Evolutionary conservation across 1,140 invertebrate genomes (phyloP), one percentile per base, ranked within the genome.

Genomic region (Philotrypesis tridentata): DNA sequence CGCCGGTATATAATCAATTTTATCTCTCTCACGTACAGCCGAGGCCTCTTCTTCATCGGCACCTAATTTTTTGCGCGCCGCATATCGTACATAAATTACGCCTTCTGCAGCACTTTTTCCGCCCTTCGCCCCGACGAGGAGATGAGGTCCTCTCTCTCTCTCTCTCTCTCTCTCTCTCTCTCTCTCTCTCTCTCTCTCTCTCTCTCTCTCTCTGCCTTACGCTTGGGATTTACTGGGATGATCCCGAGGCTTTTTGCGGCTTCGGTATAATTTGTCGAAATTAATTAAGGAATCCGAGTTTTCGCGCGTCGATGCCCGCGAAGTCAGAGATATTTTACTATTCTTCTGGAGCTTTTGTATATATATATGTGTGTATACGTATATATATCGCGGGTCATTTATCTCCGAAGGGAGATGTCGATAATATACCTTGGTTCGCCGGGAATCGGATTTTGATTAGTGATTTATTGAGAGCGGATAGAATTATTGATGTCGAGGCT

Each of bases 401-500:
- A 60, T 73, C 25, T 73, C 29, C 71, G 23, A 60, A 14, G 71
- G 43, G 17, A 27, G 55, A 55, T 37, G 67, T 71, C 67, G 67
- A 79, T 71, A 61, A 79, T 71, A 40, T 63, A 8, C 48, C 33
- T 63, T 12, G 29, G 73, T 63, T 61, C 12, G 37, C 25, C 9
- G 70, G 27, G 37, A 37, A 75, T 75, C 73, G 73, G 31, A 37
- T 75, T 75, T 75, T 75, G 73, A 75, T 61, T 75, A 21, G 73
- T 23, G 73, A 75, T 75, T 75, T 75, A 75, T 75, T 9, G 55
- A n/a, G 17, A 2, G 8, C 17, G 60, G 33, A 60, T 29, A 25
- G 21, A 37, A 75, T 75, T 75, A 75, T 75, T 75, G 48, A n/a
- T 55, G 21, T n/a, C 21, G 48, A 21, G 48, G 48, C 21, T n/a